These are phyloP conservation scores for Morpho achilles DNA, from an alignment of 2,888 invertebrate species.

Conservation along the genomic window DNA sequence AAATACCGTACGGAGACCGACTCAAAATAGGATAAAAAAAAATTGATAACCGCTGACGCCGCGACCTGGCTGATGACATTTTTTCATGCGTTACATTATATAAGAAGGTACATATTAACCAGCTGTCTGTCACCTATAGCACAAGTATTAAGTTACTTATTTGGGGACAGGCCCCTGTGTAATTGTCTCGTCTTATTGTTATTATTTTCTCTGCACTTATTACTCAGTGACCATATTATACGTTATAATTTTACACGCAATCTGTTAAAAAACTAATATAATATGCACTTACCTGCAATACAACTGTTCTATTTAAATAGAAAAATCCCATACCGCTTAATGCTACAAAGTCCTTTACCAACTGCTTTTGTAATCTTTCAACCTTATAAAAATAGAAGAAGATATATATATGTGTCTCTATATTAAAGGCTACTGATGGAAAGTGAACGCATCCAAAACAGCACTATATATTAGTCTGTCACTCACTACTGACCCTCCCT, in stretches of 20 bases:
- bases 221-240: background rate
- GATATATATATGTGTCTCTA: too few relatives aligned
- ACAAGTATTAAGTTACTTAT: background rate
- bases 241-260: background rate
- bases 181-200: background rate
- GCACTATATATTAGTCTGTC: too few relatives aligned
- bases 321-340: conserved; percentile 80
- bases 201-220: too few relatives aligned
- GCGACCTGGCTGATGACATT: background rate
- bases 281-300: conserved; percentile 24
- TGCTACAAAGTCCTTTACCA: conserved; percentile 76
- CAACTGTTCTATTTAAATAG: conserved; percentile 47
- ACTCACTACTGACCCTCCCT: too few relatives aligned
- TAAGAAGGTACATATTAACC: background rate
- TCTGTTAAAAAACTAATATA: background rate
- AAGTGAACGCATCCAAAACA: too few relatives aligned
- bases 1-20: too few relatives aligned
- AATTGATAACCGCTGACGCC: too few relatives aligned
- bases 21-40: too few relatives aligned
- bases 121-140: too few relatives aligned
- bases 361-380: conserved; percentile 79
- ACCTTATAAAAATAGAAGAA: conserved; percentile 53
- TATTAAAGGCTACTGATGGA: too few relatives aligned
- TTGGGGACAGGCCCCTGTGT: background rate
- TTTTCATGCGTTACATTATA: background rate